A percentile compares a stretch with the other conserved stretches of the same genome.
These are phyloP conservation scores for Bradypus variegatus DNA, from an alignment of 2,797 vertebrate species.

Conservation along the genomic window DNA sequence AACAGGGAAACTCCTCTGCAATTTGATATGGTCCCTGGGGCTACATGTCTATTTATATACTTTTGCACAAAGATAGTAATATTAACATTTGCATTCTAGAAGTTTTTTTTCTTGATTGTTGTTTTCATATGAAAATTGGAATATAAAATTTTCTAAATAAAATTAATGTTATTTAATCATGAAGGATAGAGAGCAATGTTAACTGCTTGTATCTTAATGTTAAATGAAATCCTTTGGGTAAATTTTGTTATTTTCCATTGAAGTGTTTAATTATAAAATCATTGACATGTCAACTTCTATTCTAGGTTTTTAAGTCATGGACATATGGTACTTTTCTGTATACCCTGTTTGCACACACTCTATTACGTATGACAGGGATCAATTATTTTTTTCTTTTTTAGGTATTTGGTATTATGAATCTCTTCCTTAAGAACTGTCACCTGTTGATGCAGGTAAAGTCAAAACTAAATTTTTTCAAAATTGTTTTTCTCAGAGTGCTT, in stretches of 20 bases:
- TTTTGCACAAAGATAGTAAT: not conserved
- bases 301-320: not conserved
- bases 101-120: not conserved
- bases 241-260: not conserved
- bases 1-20: not conserved
- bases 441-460: not conserved
- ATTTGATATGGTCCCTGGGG: not conserved
- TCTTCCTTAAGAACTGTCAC: not conserved
- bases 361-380: not conserved
- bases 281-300: not conserved
- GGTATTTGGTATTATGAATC: not conserved
- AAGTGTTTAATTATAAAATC: not conserved
- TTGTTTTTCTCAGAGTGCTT: not conserved
- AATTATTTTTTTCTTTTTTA: not conserved
- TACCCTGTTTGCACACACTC: no score
- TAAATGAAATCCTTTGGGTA: not conserved
- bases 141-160: slow-evolving; percentile 3
- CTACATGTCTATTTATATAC: not conserved
- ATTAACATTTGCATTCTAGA: not conserved
- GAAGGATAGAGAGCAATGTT: not conserved
- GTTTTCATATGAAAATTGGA: not conserved
- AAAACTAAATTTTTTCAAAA: slow-evolving; percentile 8
- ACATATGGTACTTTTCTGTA: not conserved
- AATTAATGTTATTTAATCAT: not conserved
- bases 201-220: slow-evolving; percentile 14